Evolutionary conservation across 2,888 invertebrate species (phyloP), one percentile per base, ranked within the genome.

Genomic region (Lasioglossum villosulum): DNA sequence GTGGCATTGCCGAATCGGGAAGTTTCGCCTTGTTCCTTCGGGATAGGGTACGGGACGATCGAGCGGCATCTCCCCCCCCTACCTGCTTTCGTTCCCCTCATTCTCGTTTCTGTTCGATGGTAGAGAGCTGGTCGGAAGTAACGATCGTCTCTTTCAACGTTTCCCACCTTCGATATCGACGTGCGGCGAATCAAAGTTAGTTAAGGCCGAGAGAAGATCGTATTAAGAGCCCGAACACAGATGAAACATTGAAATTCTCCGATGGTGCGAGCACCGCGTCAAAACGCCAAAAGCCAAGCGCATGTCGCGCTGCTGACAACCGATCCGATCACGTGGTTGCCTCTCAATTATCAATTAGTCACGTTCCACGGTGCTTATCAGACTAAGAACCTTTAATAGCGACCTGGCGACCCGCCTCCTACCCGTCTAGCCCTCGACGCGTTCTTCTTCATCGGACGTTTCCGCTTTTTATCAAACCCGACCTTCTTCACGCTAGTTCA

Each of bases 281-380:
- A 71, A 71, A 81, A 82, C 75, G 82, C 80, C 39, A 71, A 71
- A 81, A 82, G 72, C 59, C 19, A 14, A 23, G 73, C 39, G 74
- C 14, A 45, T 42, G 73, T 34, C 70, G n/a, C 27, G 23, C 23
- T 68, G 80, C 59, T 73, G 74, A 56, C 71, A 74, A 80, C 34
- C 83, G 82, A 79, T 78, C 70, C 63, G 56, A 19, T 59, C 70
- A 73, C 63, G 82, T 59, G 82, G 63, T 90, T 71, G 83, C 86
- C 72, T 84, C 73, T 87, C 87, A 89, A 92, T 92, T 91, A 89
- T 84, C 89, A 91, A 92, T 92, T 92, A 90, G 92, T 90, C 87
- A 86, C 88, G 86, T 89, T 88, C 73, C 83, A 86, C 86, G 87
- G 82, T 83, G 84, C 86, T 87, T 89, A 90, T 91, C 85, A n/a